These are phyloP conservation scores for Prionailurus bengalensis DNA, from an alignment of 2,113 vertebrate genomes.

Conservation along the genomic window DNA sequence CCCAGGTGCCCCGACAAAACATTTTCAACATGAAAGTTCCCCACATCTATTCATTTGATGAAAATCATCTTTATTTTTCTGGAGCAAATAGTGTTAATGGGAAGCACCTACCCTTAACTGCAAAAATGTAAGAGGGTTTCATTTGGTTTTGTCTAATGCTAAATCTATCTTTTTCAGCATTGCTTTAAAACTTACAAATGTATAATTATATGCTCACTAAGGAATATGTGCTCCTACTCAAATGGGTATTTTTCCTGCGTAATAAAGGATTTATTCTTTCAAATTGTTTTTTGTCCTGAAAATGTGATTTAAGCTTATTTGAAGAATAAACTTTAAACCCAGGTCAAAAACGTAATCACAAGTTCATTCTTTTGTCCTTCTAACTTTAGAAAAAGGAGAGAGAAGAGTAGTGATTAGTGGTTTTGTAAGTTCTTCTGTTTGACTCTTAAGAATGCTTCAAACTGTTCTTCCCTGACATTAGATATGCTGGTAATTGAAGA, in stretches of 20 bases:
- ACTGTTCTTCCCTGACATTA: constrained; percentile 64
- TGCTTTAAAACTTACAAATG: constrained; percentile 51
- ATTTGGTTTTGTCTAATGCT: constrained; percentile 30
- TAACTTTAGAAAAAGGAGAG: constrained; percentile 62
- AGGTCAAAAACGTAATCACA: constrained; percentile 75
- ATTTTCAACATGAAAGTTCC: background rate
- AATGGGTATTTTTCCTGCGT: background rate
- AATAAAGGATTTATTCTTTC: constrained; percentile 45
- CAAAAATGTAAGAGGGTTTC: background rate
- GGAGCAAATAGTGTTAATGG: constrained; percentile 35
- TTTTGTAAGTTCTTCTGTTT: constrained; percentile 74
- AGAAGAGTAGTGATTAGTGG: constrained; percentile 66
- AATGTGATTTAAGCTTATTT: constrained; percentile 69
- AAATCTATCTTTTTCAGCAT: constrained; percentile 31
- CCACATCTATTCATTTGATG: background rate
- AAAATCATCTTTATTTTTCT: constrained; percentile 64
- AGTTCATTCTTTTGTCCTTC: constrained; percentile 75
- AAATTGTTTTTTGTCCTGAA: background rate
- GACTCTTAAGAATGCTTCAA: constrained; percentile 76
- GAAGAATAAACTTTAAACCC: constrained; percentile 55
- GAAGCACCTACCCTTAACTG: constrained; percentile 38
- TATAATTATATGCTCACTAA: constrained; percentile 46
- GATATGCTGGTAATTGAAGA: constrained; percentile 78
- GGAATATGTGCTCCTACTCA: background rate
- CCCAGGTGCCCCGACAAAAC: too few species aligned